phyloP scores from a whole-genome alignment of 2,797 vertebrate species.

The Coilia nasus region DNA sequence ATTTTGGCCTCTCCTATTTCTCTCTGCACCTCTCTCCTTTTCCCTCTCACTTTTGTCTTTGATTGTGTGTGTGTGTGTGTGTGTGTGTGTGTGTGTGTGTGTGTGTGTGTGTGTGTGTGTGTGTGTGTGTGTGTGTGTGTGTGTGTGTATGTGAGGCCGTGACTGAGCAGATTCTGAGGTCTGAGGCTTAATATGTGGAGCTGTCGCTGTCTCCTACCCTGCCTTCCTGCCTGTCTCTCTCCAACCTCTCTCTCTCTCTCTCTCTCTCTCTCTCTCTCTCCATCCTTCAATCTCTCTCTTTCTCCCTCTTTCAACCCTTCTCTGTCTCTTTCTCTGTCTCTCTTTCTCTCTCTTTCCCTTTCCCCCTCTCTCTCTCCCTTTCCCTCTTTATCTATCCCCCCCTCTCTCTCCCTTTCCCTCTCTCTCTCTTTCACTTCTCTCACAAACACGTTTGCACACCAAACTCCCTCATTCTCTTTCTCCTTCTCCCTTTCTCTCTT shows the following conservation, averaged over 20 bases:
- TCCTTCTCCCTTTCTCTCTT: not conserved
- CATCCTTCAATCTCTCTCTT: not conserved
- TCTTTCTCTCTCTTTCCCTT: not conserved
- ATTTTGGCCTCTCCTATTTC: too few relatives aligned
- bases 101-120: slow-evolving; percentile 15
- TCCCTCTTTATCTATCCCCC: not conserved
- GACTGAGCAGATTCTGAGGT: not conserved
- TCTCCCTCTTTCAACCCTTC: not conserved
- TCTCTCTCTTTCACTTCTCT: too few relatives aligned
- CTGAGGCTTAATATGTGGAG: slow-evolving; percentile 2
- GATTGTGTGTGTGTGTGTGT: slow-evolving; percentile 8
- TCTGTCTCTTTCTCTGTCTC: not conserved
- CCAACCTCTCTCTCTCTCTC: not conserved
- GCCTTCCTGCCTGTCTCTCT: not conserved
- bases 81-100: not conserved
- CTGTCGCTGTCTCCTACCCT: not conserved
- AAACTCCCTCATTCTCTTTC: not conserved
- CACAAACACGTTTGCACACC: too few relatives aligned
- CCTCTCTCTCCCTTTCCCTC: not conserved
- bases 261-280: not conserved
- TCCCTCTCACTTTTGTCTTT: not conserved
- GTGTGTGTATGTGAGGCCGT: not conserved
- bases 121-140: not conserved
- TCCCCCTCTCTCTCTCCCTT: not conserved
- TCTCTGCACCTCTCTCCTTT: too few relatives aligned